These are phyloP conservation scores for Habroteleia sp. DNA, from an alignment of 2,888 invertebrate species.

Conservation along the genomic window DNA sequence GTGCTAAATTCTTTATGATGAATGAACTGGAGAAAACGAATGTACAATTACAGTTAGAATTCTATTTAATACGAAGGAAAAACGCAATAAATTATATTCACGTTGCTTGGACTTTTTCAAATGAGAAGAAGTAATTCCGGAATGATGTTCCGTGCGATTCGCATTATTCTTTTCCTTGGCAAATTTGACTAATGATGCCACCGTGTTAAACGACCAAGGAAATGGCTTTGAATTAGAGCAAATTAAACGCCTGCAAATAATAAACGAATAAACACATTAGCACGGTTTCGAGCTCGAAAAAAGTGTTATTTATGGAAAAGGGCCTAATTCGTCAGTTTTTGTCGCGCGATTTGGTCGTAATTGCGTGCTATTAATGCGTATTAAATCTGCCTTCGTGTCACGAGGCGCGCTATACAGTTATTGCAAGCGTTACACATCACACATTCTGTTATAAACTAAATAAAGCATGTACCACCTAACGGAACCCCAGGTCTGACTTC, in stretches of 20 bases:
- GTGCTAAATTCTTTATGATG: slow-evolving; percentile 17
- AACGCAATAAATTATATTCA: slow-evolving; percentile 5
- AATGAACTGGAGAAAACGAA: slow-evolving; percentile 27
- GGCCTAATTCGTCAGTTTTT: slow-evolving; percentile 27
- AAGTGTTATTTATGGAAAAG: slow-evolving; percentile 2
- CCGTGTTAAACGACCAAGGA: slow-evolving; percentile 13
- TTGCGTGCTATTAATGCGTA: slow-evolving; percentile 21
- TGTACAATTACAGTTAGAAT: slow-evolving; percentile 28
- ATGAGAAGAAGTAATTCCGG: neutral
- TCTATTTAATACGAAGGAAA: slow-evolving; percentile 1
- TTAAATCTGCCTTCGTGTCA: slow-evolving; percentile 16
- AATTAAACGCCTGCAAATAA: slow-evolving; percentile 20
- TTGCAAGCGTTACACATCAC: slow-evolving; percentile 34
- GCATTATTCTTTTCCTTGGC: too few relatives aligned
- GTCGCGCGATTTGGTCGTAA: slow-evolving; percentile 13
- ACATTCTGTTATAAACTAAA: slow-evolving; percentile 53
- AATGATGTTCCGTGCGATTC: neutral
- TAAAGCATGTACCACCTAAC: slow-evolving; percentile 46
- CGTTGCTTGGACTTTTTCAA: slow-evolving; percentile 6
- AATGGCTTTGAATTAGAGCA: slow-evolving; percentile 12
- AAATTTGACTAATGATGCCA: slow-evolving; percentile 7
- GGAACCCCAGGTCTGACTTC: slow-evolving; percentile 21
- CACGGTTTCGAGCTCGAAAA: slow-evolving; percentile 4
- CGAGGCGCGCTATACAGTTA: slow-evolving; percentile 43
- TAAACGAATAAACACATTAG: slow-evolving; percentile 37